These are phyloP conservation scores for Drosophila ananassae DNA, from an alignment of 1,140 invertebrate genomes.

Conservation along the genomic window DNA sequence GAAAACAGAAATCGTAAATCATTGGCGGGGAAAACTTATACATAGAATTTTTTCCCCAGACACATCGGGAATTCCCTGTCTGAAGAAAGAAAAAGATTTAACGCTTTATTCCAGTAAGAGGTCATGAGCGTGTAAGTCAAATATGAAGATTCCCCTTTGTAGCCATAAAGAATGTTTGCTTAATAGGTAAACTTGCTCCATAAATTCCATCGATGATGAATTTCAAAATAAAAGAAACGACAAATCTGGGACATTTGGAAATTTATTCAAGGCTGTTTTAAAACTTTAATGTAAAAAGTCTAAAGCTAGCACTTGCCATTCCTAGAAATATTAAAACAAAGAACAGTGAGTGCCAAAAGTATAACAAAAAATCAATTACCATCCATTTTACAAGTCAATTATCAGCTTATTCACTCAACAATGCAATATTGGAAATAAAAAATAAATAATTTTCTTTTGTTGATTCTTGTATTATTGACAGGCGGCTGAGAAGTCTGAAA, in stretches of 20 bases:
- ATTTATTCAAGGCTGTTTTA: neutral
- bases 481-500: constrained; percentile 39
- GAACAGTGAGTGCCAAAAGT: neutral
- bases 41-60: constrained; percentile 10
- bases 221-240: neutral
- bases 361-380: neutral
- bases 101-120: constrained; percentile 33
- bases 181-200: constrained; percentile 23
- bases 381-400: constrained; percentile 10
- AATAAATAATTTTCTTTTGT: constrained; percentile 25
- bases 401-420: constrained; percentile 4
- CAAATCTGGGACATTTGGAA: constrained; percentile 12
- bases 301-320: too few species aligned
- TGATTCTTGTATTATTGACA: constrained; percentile 40
- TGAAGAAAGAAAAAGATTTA: constrained; percentile 33
- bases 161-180: constrained; percentile 20
- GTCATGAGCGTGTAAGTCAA: constrained; percentile 44
- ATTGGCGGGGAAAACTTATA: constrained; percentile 32
- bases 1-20: constrained; percentile 45
- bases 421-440: constrained; percentile 24
- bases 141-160: constrained; percentile 25
- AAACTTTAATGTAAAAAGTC: neutral
- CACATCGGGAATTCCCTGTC: constrained; percentile 38
- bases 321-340: too few species aligned
- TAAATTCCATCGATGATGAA: constrained; percentile 8